Evolutionary conservation across 2,797 vertebrate genomes (phyloP), one percentile per base, ranked within the genome.

Genomic region (Hippocampus kuda): DNA sequence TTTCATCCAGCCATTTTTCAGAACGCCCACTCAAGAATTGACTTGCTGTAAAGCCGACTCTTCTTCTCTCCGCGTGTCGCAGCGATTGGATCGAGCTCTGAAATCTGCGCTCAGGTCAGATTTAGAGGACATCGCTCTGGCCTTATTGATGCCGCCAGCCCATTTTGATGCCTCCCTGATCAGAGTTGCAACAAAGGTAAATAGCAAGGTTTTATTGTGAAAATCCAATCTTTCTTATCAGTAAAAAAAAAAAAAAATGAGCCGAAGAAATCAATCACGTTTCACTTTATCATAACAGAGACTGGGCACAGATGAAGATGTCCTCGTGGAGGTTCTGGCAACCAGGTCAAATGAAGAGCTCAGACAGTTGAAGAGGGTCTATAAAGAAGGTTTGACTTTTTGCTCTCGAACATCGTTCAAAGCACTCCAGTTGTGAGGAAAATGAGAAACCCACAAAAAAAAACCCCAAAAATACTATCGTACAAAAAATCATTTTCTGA

Each of bases 141-240:
- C 89, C 70, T 70, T 98, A 11, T 82, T 98, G 66, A 95, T 93
- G 91, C 88, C 89, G 1, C 93, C 94, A 24, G 87, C 92, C 46
- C 87, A 92, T 12, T 93, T 89, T 79, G 94, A 98, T 73, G 94
- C 95, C 59, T 83, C 92, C 70, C 87, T 90, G 70, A 82, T 98
- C 38, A 89, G 87, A 73, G 78, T 77, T 5, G 88, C 94, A 75
- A 94, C 94, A 82, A 93, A 94, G 92, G 95, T 97, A 73, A 10
- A 16, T 42, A 18, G 26, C 34, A 44, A 49, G 7, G 1, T 16
- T 67, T 41, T 67, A n/a, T 22, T 34, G 4, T 4, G n/a, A 34
- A 41, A 27, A 16, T 18, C 5, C 22, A 49, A 27, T 27, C 54
- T 26, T 22, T 13, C 34, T 13, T 13, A 27, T 26, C 13, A 13